Evolutionary conservation across 2,113 vertebrate species (phyloP).

Genomic region (Tautogolabrus adspersus): DNA sequence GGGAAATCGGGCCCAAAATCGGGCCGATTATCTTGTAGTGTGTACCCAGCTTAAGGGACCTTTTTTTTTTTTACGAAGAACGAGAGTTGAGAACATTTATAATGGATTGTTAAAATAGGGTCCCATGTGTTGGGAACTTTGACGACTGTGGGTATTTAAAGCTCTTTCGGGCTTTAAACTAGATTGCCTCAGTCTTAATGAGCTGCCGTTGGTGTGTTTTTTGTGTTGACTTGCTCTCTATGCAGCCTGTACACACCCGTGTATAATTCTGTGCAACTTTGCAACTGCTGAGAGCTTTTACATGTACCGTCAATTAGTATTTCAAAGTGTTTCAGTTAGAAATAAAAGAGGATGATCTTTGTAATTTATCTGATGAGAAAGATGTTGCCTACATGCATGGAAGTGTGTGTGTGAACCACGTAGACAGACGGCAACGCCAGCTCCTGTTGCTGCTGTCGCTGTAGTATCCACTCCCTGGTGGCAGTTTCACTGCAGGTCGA

Average conservation of each 20-base stretch:
- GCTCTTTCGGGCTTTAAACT: conserved; percentile 42
- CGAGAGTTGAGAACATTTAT: neutral
- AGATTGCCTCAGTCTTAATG: conserved; percentile 40
- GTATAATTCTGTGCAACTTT: conserved; percentile 17
- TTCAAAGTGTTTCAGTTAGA: conserved; percentile 71
- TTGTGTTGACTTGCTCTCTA: conserved; percentile 19
- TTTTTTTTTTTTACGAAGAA: too few relatives aligned
- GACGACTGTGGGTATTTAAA: conserved; percentile 38
- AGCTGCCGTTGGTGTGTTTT: conserved; percentile 39
- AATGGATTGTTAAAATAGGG: neutral
- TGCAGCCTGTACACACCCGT: conserved; percentile 33
- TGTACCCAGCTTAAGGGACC: too few relatives aligned
- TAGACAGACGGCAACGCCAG: conserved; percentile 68
- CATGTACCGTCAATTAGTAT: conserved; percentile 74
- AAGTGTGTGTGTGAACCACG: conserved; percentile 24
- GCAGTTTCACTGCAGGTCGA: conserved; percentile 71
- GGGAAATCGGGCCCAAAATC: too few relatives aligned
- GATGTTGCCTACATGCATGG: conserved; percentile 23
- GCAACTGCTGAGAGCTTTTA: conserved; percentile 27
- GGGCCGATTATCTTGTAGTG: too few relatives aligned
- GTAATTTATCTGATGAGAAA: conserved; percentile 60
- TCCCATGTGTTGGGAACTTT: too few relatives aligned
- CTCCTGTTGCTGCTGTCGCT: conserved; percentile 75
- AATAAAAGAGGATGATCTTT: conserved; percentile 64
- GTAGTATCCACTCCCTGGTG: conserved; percentile 70